phyloP scores from a whole-genome alignment of 1,140 invertebrate species.

The Heliconius congener region DNA sequence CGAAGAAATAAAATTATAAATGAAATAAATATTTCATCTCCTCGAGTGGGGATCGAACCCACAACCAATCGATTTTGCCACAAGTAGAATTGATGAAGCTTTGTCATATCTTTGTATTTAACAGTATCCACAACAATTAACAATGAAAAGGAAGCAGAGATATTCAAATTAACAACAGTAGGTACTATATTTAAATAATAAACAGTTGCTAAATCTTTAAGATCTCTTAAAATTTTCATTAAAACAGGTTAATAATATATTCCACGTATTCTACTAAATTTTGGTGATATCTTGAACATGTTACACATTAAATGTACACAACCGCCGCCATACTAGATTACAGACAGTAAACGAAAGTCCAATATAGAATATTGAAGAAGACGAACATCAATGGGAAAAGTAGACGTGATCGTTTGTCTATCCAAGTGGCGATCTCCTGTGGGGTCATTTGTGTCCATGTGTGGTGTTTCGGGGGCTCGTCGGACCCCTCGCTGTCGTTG shows the following conservation, averaged over 20 bases:
- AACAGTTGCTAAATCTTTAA: not conserved
- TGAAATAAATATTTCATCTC: too few species aligned
- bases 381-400: conserved; percentile 90
- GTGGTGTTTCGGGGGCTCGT: conserved; percentile 70
- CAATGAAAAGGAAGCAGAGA: too few species aligned
- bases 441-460: conserved; percentile 92
- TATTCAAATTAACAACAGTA: too few species aligned
- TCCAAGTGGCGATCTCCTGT: conserved; percentile 93
- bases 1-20: too few species aligned
- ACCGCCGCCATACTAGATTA: conserved; percentile 41
- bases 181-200: too few species aligned
- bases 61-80: too few species aligned
- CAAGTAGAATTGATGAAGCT: not conserved
- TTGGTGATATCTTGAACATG: not conserved
- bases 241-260: not conserved
- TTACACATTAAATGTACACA: not conserved
- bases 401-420: conserved; percentile 89
- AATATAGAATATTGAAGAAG: conserved; percentile 92
- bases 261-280: not conserved
- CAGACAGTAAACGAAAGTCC: conserved; percentile 88
- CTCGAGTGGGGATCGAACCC: too few species aligned
- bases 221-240: not conserved
- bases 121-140: not conserved
- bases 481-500: conserved; percentile 62
- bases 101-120: too few species aligned